Base-by-base conservation (phyloP, 2,797 vertebrate genomes). In the Taeniopygia guttata region DNA sequence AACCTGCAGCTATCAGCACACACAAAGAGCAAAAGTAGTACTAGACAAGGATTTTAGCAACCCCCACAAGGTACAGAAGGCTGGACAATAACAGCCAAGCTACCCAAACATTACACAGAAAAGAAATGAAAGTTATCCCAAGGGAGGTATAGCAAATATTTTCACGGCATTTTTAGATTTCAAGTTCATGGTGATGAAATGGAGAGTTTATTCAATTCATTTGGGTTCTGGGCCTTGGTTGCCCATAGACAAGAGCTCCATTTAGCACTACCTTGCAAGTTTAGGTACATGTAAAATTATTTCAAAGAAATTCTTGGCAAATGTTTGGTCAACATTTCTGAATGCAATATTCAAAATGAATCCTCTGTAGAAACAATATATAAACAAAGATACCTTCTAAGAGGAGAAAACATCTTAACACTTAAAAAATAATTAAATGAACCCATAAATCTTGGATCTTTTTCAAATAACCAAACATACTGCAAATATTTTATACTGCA, bases 291-390 rank as follows among this genome's bases (percentile, higher is more conserved):
- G n/a, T 32, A 81, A 78, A 48, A 36, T n/a, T 46, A 81, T 78
- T 92, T 95, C 82, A 89, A 95, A 95, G 70, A 78, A 85, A 89
- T 84, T 86, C 82, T 66, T 85, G 45, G 58, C 29, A 70, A 75
- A 59, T 63, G 45, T 84, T 96, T 96, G 93, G 87, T 92, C 92
- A 96, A 84, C 90, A 76, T 42, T 76, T 78, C 46, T 56, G 48
- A 85, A 89, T 1, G 2, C 12, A 45, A 21, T 42, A 46, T 73
- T 93, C 84, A 56, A 91, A 88, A 81, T 25, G 1, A 88, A 79
- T 7, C 22, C 49, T 73, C 59, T 69, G n/a, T 27, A 86, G 52
- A 49, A 88, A 49, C 0, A 1, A 54, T 20, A 66, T 16, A 82
- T 68, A 84, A 95, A 91, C 75, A 94, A 90, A 88, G 49, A 64